Percentiles rank a stretch among this genome's conserved stretches.
These are phyloP conservation scores for Cerceris rybyensis DNA, from an alignment of 2,888 invertebrate genomes.

Conservation along the genomic window DNA sequence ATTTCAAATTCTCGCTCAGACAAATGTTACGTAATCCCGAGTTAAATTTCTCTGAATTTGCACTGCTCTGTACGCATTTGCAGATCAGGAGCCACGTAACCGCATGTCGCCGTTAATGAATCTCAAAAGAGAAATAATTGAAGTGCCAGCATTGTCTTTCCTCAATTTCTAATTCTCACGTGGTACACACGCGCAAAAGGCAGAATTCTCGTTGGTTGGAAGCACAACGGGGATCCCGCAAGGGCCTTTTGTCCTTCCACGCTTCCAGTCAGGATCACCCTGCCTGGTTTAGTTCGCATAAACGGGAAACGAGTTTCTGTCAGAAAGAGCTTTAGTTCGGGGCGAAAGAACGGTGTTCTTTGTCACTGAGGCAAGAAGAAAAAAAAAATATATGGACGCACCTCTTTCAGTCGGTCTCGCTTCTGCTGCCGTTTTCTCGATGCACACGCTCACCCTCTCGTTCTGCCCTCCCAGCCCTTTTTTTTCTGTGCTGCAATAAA, in stretches of 20 bases:
- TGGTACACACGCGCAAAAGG: neutral
- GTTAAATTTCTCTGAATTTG: neutral
- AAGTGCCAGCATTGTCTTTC: neutral
- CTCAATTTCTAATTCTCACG: slow-evolving; percentile 12
- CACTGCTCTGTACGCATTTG: neutral
- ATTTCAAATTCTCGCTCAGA: too few relatives aligned
- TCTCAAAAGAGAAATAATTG: slow-evolving; percentile 2
- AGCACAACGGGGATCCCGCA: slow-evolving; percentile 66
- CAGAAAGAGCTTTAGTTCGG: slow-evolving; percentile 66
- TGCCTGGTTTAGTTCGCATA: slow-evolving; percentile 67
- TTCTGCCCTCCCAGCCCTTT: slow-evolving; percentile 17
- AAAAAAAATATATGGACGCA: slow-evolving; percentile 35
- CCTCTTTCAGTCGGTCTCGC: slow-evolving; percentile 48
- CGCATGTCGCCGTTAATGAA: neutral
- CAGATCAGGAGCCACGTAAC: too few relatives aligned
- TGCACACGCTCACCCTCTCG: slow-evolving; percentile 20
- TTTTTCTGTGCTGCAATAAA: slow-evolving; percentile 32
- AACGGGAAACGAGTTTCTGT: slow-evolving; percentile 70
- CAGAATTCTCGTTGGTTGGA: slow-evolving; percentile 53
- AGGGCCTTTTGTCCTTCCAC: slow-evolving; percentile 72
- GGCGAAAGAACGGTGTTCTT: slow-evolving; percentile 60
- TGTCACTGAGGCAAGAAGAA: slow-evolving; percentile 47
- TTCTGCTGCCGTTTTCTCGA: slow-evolving; percentile 37
- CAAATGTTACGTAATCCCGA: neutral
- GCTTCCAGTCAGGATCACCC: slow-evolving; percentile 70